Percentiles rank a stretch among this genome's conserved stretches.
Evolutionary conservation across 2,888 invertebrate species (phyloP).

Genomic region (Aelia acuminata): DNA sequence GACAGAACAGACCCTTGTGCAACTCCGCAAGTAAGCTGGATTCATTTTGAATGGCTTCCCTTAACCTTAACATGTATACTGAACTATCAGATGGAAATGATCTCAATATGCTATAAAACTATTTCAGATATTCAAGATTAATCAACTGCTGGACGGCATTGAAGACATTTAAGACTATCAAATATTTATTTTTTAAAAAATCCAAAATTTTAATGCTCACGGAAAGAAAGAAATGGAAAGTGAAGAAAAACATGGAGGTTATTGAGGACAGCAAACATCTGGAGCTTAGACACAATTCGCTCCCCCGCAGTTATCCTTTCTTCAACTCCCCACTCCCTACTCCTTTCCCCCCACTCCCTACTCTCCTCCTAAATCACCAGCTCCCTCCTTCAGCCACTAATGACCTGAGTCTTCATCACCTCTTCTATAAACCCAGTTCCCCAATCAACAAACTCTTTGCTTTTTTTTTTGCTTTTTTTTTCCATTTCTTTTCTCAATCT

Average conservation of each 20-base stretch:
- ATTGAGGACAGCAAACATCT: background rate
- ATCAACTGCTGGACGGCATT: too few species aligned
- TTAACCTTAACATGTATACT: too few species aligned
- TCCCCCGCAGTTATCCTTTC: background rate
- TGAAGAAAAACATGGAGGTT: background rate
- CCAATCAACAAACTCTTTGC: conserved; percentile 12
- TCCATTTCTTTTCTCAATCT: background rate
- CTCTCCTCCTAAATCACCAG: conserved; percentile 16
- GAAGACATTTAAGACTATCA: too few species aligned
- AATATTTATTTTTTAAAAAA: too few species aligned
- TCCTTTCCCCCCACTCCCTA: background rate
- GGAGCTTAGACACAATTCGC: background rate
- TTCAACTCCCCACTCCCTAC: background rate
- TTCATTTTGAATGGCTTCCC: too few species aligned
- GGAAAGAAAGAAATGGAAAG: background rate
- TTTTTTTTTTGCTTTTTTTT: background rate
- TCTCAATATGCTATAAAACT: too few species aligned
- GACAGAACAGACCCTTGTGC: too few species aligned
- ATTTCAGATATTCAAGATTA: too few species aligned
- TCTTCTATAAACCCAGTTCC: conserved; percentile 3
- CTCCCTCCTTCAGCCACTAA: conserved; percentile 23
- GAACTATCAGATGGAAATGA: too few species aligned
- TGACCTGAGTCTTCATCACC: conserved; percentile 36
- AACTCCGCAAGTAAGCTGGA: too few species aligned
- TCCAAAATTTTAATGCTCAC: background rate